Evolutionary conservation across 2,113 vertebrate species (phyloP).

Genomic region (western clawed frog (Xenopus tropicalis)): UCB_Xtro_10.0 CM004445.2:41403001-41403500

Average conservation of each 20-base stretch:
- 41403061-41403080: constrained; percentile 79
- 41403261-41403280: constrained; percentile 24
- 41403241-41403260: constrained; percentile 35
- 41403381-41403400: constrained; percentile 49
- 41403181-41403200: constrained; percentile 51
- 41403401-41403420: constrained; percentile 55
- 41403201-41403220: background rate
- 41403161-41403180: constrained; percentile 45
- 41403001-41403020: constrained; percentile 97
- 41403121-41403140: constrained; percentile 34
- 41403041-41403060: constrained; percentile 81
- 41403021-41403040: constrained; percentile 97
- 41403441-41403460: constrained; percentile 57
- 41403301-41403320: constrained; percentile 39
- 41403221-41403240: constrained; percentile 34
- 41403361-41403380: constrained; percentile 34
- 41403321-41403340: constrained; percentile 6
- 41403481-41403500: background rate
- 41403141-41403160: constrained; percentile 41
- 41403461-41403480: constrained; percentile 3
- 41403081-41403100: constrained; percentile 37
- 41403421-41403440: constrained; percentile 51
- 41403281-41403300: constrained; percentile 12
- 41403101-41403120: constrained; percentile 13
- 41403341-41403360: constrained; percentile 28